A percentile compares a stretch with the other conserved stretches of the same genome.
phyloP scores from a whole-genome alignment of 2,888 invertebrate genomes.

The Parochlus steinenii region DNA sequence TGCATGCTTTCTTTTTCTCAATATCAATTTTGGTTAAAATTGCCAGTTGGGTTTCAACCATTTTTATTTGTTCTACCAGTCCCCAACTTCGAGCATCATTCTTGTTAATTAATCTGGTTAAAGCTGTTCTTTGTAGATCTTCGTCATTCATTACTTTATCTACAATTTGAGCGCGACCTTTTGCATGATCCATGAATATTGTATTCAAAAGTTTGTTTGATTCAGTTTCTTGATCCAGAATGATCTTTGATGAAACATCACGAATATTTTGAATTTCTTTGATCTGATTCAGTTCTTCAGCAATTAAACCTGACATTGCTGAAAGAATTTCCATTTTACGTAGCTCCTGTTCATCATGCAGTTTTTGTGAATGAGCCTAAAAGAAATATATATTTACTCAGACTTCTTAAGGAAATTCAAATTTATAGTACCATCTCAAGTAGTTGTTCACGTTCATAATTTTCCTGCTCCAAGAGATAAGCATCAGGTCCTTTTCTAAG shows the following conservation, averaged over 20 bases:
- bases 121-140: slow-evolving; percentile 53
- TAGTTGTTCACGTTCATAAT: slow-evolving; percentile 45
- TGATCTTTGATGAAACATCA: slow-evolving; percentile 37
- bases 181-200: slow-evolving; percentile 43
- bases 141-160: slow-evolving; percentile 47
- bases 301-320: slow-evolving; percentile 52
- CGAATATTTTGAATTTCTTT: slow-evolving; percentile 42
- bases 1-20: slow-evolving; percentile 47
- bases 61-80: slow-evolving; percentile 53
- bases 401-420: slow-evolving; percentile 17
- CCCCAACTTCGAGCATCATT: slow-evolving; percentile 63
- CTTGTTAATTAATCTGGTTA: slow-evolving; percentile 50
- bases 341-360: slow-evolving; percentile 29
- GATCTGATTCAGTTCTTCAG: slow-evolving; percentile 45
- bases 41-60: slow-evolving; percentile 55
- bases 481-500: slow-evolving; percentile 42
- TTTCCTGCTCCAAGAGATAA: slow-evolving; percentile 46
- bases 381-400: neutral
- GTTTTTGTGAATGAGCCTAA: neutral
- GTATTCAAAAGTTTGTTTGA: slow-evolving; percentile 40
- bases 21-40: slow-evolving; percentile 55
- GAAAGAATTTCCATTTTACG: slow-evolving; percentile 49
- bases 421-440: slow-evolving; percentile 38
- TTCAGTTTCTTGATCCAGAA: slow-evolving; percentile 48
- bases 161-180: slow-evolving; percentile 40